These are phyloP conservation scores for Villa cingulata DNA, from an alignment of 2,888 invertebrate genomes.

Conservation along the genomic window DNA sequence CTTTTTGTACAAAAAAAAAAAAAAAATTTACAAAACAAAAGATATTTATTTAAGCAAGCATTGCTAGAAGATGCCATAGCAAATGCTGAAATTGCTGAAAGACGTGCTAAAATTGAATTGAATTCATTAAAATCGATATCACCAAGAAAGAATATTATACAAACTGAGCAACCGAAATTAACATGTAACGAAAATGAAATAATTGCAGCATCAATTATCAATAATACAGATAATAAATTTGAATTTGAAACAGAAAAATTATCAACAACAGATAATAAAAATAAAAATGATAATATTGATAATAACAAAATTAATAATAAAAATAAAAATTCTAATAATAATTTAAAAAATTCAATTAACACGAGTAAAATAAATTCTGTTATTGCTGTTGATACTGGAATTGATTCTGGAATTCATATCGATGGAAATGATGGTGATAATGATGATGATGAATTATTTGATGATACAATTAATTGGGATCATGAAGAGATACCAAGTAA, in stretches of 20 bases:
- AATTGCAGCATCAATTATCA: neutral
- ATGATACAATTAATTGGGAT: slow-evolving; percentile 38
- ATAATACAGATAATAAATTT: neutral
- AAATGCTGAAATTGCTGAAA: slow-evolving; percentile 44
- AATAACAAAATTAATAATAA: neutral
- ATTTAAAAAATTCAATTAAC: slow-evolving; percentile 10
- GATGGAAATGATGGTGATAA: neutral
- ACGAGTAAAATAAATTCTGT: no score
- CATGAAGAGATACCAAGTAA: slow-evolving; percentile 51
- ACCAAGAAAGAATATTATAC: slow-evolving; percentile 12
- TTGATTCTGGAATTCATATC: neutral
- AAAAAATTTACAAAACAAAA: slow-evolving; percentile 16
- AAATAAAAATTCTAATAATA: neutral
- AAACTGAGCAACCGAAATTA: slow-evolving; percentile 16
- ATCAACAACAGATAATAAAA: neutral
- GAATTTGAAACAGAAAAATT: no score
- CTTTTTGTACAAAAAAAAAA: no score
- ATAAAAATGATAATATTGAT: neutral
- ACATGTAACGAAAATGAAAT: slow-evolving; percentile 6
- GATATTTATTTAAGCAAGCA: slow-evolving; percentile 70
- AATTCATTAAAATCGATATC: slow-evolving; percentile 11
- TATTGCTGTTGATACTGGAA: neutral
- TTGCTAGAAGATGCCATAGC: slow-evolving; percentile 59
- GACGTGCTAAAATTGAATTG: slow-evolving; percentile 30
- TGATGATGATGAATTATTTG: slow-evolving; percentile 14